Percentiles rank a stretch among this genome's conserved stretches.
Evolutionary conservation across 2,113 vertebrate species (phyloP).

Genomic region (Excalfactoria chinensis): DNA sequence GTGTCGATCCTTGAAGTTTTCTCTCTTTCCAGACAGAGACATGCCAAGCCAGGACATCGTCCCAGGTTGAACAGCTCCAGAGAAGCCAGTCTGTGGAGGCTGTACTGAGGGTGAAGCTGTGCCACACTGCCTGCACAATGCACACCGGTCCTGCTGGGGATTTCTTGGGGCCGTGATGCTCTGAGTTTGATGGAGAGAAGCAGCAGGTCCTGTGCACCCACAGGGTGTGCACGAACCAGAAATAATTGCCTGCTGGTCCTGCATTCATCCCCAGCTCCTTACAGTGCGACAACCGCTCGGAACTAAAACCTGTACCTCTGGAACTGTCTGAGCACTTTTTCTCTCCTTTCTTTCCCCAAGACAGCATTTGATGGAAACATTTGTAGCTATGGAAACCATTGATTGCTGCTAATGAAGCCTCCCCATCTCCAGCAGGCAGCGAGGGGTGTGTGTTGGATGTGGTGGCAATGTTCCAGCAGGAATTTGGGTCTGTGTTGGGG

Average conservation of each 20-base stretch:
- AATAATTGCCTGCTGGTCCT: neutral
- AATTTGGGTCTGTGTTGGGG: neutral
- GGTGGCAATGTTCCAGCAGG: neutral
- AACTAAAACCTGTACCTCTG: neutral
- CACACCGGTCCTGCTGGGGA: no score
- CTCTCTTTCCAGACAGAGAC: neutral
- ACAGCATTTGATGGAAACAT: neutral
- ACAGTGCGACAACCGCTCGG: accelerated
- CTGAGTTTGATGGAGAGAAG: neutral
- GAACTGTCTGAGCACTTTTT: neutral
- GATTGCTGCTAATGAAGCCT: conserved; percentile 6
- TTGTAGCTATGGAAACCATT: conserved; percentile 39
- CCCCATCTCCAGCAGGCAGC: neutral
- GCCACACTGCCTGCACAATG: neutral
- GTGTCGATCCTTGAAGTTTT: neutral
- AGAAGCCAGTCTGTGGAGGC: neutral
- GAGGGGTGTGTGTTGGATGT: accelerated
- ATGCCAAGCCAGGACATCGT: neutral
- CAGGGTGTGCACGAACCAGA: neutral
- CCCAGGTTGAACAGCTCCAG: neutral
- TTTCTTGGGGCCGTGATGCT: accelerated
- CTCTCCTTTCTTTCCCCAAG: neutral
- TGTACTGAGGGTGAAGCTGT: neutral
- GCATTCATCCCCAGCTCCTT: neutral
- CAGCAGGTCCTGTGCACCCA: neutral